Evolutionary conservation across 1,140 invertebrate species (phyloP).

Genomic region (Drosophila punjabiensis): DNA sequence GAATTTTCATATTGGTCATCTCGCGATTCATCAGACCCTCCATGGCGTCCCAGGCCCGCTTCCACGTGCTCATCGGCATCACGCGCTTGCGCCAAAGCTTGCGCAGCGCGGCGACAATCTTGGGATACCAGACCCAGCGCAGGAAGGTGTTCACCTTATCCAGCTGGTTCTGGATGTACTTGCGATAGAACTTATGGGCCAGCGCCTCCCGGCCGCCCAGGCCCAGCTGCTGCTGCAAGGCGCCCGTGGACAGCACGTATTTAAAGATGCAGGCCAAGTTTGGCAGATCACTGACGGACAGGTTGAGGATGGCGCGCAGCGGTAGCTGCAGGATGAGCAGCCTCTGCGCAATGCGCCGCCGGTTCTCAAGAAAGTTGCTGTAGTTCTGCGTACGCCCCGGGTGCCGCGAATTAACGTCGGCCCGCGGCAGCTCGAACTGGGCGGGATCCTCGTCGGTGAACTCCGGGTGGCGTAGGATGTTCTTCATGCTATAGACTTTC

Average conservation of each 20-base stretch:
- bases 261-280: conserved; percentile 62
- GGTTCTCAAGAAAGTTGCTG: conserved; percentile 87
- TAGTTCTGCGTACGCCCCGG: conserved; percentile 87
- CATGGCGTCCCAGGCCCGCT: conserved; percentile 73
- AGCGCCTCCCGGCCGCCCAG: conserved; percentile 66
- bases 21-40: conserved; percentile 86
- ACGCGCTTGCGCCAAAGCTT: conserved; percentile 76
- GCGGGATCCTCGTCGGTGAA: conserved; percentile 71
- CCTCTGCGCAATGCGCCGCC: conserved; percentile 86
- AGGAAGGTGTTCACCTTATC: conserved; percentile 83
- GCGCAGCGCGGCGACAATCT: conserved; percentile 81
- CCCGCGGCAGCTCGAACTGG: conserved; percentile 61
- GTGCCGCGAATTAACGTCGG: conserved; percentile 57
- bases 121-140: conserved; percentile 84
- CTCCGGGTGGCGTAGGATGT: conserved; percentile 72
- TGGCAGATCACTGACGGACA: conserved; percentile 86
- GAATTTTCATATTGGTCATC: conserved; percentile 86
- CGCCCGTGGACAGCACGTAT: conserved; percentile 85
- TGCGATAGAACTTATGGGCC: conserved; percentile 78
- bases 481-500: conserved; percentile 83
- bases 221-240: conserved; percentile 84
- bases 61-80: conserved; percentile 68
- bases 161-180: conserved; percentile 81
- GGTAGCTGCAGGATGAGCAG: conserved; percentile 88
- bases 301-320: conserved; percentile 87